Percentiles rank a stretch among this genome's conserved stretches.
These are phyloP conservation scores for Pelmatolapia mariae DNA, from an alignment of 2,113 vertebrate genomes.

Conservation along the genomic window DNA sequence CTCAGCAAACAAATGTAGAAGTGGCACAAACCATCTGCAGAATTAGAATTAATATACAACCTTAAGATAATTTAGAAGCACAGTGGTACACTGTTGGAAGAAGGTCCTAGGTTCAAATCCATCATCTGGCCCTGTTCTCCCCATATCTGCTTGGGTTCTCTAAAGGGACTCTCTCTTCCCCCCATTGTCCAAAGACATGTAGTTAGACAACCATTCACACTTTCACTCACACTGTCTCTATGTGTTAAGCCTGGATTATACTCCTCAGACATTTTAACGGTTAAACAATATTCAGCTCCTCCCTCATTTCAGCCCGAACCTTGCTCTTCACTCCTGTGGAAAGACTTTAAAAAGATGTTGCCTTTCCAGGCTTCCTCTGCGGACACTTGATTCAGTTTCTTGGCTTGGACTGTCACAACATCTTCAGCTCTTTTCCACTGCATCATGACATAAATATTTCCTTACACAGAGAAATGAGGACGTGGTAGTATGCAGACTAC, in stretches of 20 bases:
- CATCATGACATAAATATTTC: neutral
- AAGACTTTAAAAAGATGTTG: neutral
- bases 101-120: neutral
- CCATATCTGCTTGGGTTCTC: neutral
- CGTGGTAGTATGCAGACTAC: accelerated
- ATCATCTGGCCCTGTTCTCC: neutral
- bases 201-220: no score
- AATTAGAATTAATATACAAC: neutral
- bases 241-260: neutral
- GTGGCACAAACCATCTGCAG: neutral
- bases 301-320: accelerated
- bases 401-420: neutral
- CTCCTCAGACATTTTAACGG: neutral
- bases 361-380: neutral
- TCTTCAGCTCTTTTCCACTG: neutral
- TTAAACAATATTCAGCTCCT: neutral
- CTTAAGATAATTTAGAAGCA: no score
- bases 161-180: neutral
- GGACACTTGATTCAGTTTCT: neutral
- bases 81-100: accelerated
- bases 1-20: neutral
- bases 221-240: no score
- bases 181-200: neutral
- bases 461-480: neutral
- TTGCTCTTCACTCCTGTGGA: accelerated